Evolutionary conservation across 2,113 vertebrate genomes (phyloP).

Genomic region (Peromyscus polionotus): DNA sequence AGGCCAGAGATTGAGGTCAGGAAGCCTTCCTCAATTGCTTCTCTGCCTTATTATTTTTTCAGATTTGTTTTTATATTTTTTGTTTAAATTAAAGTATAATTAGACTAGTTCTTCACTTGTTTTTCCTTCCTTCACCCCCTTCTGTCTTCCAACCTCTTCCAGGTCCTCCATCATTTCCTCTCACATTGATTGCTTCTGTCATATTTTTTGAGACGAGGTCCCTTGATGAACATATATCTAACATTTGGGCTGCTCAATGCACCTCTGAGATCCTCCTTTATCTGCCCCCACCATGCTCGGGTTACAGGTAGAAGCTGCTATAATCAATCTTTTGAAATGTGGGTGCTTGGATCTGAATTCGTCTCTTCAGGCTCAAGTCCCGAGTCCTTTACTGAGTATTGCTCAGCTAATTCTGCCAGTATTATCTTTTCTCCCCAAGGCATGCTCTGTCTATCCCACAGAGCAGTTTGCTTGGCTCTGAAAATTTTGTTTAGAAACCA

Average conservation of each 20-base stretch:
- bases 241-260: background rate
- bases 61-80: background rate
- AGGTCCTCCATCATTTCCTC: background rate
- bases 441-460: background rate
- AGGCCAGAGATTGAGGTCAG: background rate
- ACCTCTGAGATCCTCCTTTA: background rate
- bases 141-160: background rate
- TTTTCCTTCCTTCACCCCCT: background rate
- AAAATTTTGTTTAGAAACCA: background rate
- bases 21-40: background rate
- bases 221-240: background rate
- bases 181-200: background rate
- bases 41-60: background rate
- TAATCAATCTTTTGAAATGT: background rate
- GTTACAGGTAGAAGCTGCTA: background rate
- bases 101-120: background rate
- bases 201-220: background rate
- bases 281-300: background rate
- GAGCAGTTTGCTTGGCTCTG: background rate
- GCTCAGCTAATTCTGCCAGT: background rate
- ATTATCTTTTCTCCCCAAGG: background rate
- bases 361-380: background rate
- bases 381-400: background rate
- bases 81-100: background rate
- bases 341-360: background rate